Conservation (phyloP, 2,888 invertebrate genomes). For the Tetheella fluctuosa region DNA sequence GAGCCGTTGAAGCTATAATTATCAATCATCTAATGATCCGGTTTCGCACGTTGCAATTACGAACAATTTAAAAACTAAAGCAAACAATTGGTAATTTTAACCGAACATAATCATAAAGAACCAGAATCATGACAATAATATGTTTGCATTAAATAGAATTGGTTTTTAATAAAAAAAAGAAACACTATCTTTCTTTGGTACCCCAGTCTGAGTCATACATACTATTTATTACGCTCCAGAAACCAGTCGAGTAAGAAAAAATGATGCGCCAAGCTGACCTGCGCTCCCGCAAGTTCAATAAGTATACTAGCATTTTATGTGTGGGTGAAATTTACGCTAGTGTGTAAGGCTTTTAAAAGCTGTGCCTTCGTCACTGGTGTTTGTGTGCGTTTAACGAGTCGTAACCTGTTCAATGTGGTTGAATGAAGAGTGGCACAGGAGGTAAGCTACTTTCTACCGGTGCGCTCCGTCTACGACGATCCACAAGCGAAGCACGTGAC, state of each 20-base stretch:
- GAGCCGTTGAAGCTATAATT: too few relatives aligned
- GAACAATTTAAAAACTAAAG: too few relatives aligned
- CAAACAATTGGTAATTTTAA: too few relatives aligned
- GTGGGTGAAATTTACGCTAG: slow-evolving; percentile 45
- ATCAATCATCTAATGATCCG: too few relatives aligned
- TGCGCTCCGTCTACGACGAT: slow-evolving; percentile 28
- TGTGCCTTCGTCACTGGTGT: slow-evolving; percentile 30
- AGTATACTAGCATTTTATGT: slow-evolving; percentile 28
- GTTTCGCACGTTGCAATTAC: too few relatives aligned
- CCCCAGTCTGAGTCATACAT: slow-evolving; percentile 64
- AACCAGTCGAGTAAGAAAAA: slow-evolving; percentile 73
- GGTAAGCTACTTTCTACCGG: slow-evolving; percentile 82
- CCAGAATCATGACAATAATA: neutral
- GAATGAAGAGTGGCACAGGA: slow-evolving; percentile 81
- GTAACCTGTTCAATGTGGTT: slow-evolving; percentile 77
- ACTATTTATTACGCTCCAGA: slow-evolving; percentile 67
- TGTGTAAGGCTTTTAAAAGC: slow-evolving; percentile 38
- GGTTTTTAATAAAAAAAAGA: neutral
- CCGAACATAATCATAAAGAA: neutral
- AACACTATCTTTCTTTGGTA: slow-evolving; percentile 23
- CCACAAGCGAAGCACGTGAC: slow-evolving; percentile 58
- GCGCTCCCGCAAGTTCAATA: slow-evolving; percentile 60
- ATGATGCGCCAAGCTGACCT: slow-evolving; percentile 70
- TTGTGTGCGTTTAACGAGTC: slow-evolving; percentile 68
- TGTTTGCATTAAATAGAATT: neutral